A percentile compares a stretch with the other conserved stretches of the same genome.
Conservation (phyloP, 1,140 invertebrate genomes). For the Ephestia elutella region DNA sequence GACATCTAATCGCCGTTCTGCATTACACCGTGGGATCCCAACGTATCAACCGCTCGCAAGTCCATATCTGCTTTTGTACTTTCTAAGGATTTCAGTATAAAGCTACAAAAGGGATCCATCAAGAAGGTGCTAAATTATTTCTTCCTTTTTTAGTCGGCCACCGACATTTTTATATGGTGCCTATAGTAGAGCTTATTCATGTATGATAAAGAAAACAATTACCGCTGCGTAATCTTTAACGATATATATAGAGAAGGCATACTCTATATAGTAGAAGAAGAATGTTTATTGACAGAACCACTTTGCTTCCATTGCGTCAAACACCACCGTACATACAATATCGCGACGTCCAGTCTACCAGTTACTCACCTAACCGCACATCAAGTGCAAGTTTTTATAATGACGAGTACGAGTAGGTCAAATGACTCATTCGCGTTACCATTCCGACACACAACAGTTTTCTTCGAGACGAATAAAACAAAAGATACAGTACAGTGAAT, state of each 20-base stretch:
- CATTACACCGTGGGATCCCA: slow-evolving; percentile 18
- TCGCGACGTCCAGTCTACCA: neutral
- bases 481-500: neutral
- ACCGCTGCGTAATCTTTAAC: too few relatives aligned
- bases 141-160: too few relatives aligned
- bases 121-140: neutral
- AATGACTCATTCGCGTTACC: neutral
- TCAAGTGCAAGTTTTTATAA: slow-evolving; percentile 1
- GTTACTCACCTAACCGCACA: neutral
- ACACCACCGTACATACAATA: neutral
- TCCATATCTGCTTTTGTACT: slow-evolving; percentile 4
- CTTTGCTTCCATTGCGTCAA: too few relatives aligned
- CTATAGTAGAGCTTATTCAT: too few relatives aligned
- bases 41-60: slow-evolving; percentile 23
- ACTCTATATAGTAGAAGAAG: too few relatives aligned
- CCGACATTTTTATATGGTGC: neutral
- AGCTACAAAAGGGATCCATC: neutral
- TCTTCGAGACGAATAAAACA: neutral
- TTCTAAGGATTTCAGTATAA: neutral
- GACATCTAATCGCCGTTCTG: slow-evolving; percentile 24
- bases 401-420: neutral
- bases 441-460: neutral
- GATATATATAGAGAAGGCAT: too few relatives aligned
- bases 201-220: too few relatives aligned
- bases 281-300: too few relatives aligned